Evolutionary conservation across 2,797 vertebrate genomes (phyloP).

Genomic region (Morus bassanus): DNA sequence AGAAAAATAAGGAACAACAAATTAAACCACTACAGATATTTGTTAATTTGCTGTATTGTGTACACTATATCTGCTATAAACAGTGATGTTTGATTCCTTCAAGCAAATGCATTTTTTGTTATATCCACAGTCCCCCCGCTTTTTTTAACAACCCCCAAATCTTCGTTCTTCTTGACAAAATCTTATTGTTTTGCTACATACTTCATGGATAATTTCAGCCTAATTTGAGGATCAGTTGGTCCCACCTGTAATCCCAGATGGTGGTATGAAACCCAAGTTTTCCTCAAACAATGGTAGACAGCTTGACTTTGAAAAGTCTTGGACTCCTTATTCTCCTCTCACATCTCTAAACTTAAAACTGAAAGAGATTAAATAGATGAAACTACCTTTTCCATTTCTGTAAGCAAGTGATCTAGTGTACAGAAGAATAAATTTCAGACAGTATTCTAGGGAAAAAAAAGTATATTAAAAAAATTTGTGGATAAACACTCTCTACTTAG

Average conservation of each 20-base stretch:
- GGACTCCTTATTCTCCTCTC: neutral
- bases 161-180: neutral
- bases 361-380: neutral
- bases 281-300: neutral
- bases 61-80: neutral
- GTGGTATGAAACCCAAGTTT: neutral
- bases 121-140: accelerated
- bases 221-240: neutral
- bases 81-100: neutral
- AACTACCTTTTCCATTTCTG: neutral
- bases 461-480: neutral
- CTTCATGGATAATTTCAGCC: neutral
- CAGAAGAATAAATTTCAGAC: neutral
- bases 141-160: neutral
- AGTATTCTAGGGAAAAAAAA: neutral
- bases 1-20: neutral
- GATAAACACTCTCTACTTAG: neutral
- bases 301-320: neutral
- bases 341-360: neutral
- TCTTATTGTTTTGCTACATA: neutral
- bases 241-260: neutral
- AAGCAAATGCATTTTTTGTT: neutral
- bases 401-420: neutral
- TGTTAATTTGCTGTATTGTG: neutral
- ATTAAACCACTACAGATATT: neutral